Evolutionary conservation across 2,113 vertebrate genomes (phyloP), one percentile per base, ranked within the genome.

Genomic region (Numenius arquata): DNA sequence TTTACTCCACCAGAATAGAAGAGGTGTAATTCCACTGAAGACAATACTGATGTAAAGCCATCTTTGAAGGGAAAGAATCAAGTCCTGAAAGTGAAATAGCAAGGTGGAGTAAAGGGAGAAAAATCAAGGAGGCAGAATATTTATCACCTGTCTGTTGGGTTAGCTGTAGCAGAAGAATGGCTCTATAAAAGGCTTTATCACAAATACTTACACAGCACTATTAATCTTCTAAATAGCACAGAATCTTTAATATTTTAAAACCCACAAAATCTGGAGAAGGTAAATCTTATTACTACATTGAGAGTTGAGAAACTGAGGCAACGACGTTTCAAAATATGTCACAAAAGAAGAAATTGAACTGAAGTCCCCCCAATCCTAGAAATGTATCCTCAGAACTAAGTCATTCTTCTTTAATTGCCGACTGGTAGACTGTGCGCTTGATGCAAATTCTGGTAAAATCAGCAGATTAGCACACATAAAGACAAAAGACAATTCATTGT

Each of bases 351-450:
- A 81, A 78, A 74, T 3, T 55, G 47, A 80, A 40, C 9, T 38
- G 27, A 27, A 80, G 8, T 61, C 3, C 85, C 8, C 7, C 15
- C 87, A 32, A 21, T 63, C 16, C 1, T 15, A 19, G 19, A 66
- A 83, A 6, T 20, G 2, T 65, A 29, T 34, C 15, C 8, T 77
- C 12, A 73, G 25, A 67, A 19, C 1, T 25, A 67, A 81, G 9
- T 36, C 3, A 52, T 62, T 36, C 22, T 23, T 66, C 65, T 76
- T 62, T 65, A 77, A 34, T 29, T 48, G 8, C 7, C 15, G 47
- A 27, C 11, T 12, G 2, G 65, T 76, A 47, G 29, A 66, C 7
- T 41, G 0, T 0, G 16, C 4, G 4, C 12, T 10, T 43, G 16
- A 72, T 45, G 8, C 2, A 89, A 61, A 27, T 43, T 41, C 72